Evolutionary conservation across 2,888 invertebrate genomes (phyloP).

Genomic region (Pachycephus smyrnensis): DNA sequence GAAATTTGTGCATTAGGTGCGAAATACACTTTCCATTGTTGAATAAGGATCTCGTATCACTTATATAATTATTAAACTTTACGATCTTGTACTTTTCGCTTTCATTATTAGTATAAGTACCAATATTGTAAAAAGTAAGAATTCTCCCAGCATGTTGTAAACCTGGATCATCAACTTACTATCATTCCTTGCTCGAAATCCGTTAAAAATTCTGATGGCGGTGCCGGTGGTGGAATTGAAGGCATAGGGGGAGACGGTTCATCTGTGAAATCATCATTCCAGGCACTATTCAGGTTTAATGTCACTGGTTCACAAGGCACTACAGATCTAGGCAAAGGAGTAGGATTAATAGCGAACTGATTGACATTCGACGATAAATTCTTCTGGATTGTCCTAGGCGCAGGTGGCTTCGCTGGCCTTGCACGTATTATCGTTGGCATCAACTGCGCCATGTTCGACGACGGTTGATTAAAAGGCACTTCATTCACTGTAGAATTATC

Average conservation of each 20-base stretch:
- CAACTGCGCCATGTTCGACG: slow-evolving; percentile 40
- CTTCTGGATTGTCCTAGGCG: slow-evolving; percentile 66
- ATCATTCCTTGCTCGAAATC: slow-evolving; percentile 45
- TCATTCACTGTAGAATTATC: slow-evolving; percentile 20
- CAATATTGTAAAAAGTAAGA: background rate
- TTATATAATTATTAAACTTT: background rate
- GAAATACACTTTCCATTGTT: background rate
- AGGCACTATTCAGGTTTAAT: slow-evolving; percentile 25
- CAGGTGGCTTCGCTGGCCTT: slow-evolving; percentile 72
- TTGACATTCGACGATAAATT: slow-evolving; percentile 31
- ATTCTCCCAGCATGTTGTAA: background rate
- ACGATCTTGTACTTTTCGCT: background rate
- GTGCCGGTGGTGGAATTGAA: slow-evolving; percentile 81
- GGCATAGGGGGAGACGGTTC: slow-evolving; percentile 84
- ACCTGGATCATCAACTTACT: slow-evolving; percentile 33
- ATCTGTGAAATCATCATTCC: slow-evolving; percentile 28
- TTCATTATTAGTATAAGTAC: background rate
- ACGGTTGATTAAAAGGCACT: slow-evolving; percentile 29
- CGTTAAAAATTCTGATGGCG: slow-evolving; percentile 69
- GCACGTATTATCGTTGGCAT: slow-evolving; percentile 84
- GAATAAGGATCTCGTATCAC: background rate
- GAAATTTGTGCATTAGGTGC: background rate
- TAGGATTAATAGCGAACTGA: slow-evolving; percentile 13
- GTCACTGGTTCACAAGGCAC: slow-evolving; percentile 30
- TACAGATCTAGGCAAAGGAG: slow-evolving; percentile 16